phyloP scores from a whole-genome alignment of 2,888 invertebrate species.

The Sipunculus nudus region DNA sequence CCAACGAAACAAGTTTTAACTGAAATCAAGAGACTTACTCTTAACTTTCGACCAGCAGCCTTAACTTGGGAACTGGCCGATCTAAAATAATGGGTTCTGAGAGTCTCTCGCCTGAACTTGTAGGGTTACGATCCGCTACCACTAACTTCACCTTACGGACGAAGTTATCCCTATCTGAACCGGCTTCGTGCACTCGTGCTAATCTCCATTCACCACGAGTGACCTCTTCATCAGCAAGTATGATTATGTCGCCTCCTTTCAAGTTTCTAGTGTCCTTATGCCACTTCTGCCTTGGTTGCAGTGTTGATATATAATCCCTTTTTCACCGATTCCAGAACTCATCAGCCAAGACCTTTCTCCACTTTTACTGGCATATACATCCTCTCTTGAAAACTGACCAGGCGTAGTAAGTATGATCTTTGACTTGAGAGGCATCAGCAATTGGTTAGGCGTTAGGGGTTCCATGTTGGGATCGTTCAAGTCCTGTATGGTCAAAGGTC shows the following conservation, averaged over 20 bases:
- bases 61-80: conserved; percentile 30
- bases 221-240: conserved; percentile 22
- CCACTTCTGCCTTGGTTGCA: conserved; percentile 8
- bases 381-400: conserved; percentile 11
- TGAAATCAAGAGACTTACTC: too few relatives aligned
- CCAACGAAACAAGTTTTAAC: too few relatives aligned
- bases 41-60: conserved; percentile 19
- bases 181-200: conserved; percentile 2
- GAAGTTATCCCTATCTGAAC: conserved; percentile 37
- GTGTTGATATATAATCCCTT: conserved; percentile 1
- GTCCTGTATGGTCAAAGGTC: conserved; percentile 13
- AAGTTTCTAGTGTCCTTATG: conserved; percentile 35
- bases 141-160: conserved; percentile 29
- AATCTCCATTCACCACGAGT: conserved; percentile 18
- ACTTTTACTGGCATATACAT: conserved; percentile 17
- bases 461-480: conserved; percentile 6
- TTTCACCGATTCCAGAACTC: conserved; percentile 9
- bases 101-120: conserved; percentile 14
- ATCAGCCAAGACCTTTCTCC: conserved; percentile 12
- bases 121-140: conserved; percentile 2
- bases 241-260: conserved; percentile 23
- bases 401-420: conserved; percentile 14
- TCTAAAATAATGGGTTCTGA: not conserved
- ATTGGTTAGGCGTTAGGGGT: conserved; percentile 18
- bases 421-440: conserved; percentile 18